Evolutionary conservation across 1,140 invertebrate species (phyloP).

Genomic region (Scaptomyza pallida): DNA sequence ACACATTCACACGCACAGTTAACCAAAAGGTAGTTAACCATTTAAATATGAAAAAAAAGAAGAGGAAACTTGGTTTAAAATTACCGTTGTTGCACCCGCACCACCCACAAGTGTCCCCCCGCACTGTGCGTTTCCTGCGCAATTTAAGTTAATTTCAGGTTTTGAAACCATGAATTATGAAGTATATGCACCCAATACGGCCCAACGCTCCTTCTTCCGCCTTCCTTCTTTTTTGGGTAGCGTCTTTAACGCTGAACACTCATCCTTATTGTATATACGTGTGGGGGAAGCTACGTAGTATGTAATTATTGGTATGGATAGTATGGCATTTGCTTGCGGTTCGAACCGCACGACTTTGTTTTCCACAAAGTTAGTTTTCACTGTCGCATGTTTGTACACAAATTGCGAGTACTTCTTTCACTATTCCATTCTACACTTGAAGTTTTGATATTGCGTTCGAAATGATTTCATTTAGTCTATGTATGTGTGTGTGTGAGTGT

Average conservation of each 20-base stretch:
- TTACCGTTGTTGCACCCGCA: constrained; percentile 25
- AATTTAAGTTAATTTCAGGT: constrained; percentile 73
- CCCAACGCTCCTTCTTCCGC: neutral
- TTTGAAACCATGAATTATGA: constrained; percentile 71
- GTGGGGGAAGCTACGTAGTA: neutral
- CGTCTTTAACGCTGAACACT: constrained; percentile 74
- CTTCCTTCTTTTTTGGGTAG: constrained; percentile 13
- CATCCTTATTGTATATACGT: constrained; percentile 34
- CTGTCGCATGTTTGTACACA: constrained; percentile 80
- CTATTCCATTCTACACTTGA: constrained; percentile 4
- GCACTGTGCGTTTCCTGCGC: constrained; percentile 66
- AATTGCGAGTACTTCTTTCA: constrained; percentile 37
- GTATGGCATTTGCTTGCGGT: constrained; percentile 5
- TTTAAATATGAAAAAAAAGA: constrained; percentile 77
- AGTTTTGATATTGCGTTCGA: neutral
- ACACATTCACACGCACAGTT: constrained; percentile 76
- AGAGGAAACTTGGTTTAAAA: constrained; percentile 66
- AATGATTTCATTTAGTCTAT: constrained; percentile 67
- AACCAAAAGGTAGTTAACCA: constrained; percentile 56
- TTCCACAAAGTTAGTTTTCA: constrained; percentile 75
- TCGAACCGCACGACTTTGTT: constrained; percentile 64
- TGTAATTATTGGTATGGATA: constrained; percentile 50
- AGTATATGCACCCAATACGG: constrained; percentile 18
- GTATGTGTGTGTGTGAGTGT: constrained; percentile 40
- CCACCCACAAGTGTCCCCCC: constrained; percentile 36